A percentile compares a stretch with the other conserved stretches of the same genome.
phyloP scores from a whole-genome alignment of 1,140 invertebrate species.

The Antheraea pernyi region DNA sequence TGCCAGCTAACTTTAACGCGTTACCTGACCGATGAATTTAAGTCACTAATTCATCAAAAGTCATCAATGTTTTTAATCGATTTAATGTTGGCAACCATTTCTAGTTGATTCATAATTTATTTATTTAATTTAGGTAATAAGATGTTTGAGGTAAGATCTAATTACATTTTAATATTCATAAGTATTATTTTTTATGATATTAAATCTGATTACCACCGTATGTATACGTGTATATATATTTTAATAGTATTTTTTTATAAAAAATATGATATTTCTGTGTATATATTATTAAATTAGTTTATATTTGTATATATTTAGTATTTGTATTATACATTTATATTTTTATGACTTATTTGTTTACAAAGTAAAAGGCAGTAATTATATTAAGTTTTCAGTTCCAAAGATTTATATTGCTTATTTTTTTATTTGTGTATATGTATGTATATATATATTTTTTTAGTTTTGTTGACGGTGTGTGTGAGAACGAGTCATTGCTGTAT shows the following conservation, averaged over 20 bases:
- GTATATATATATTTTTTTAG: conserved; percentile 9
- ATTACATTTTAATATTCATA: conserved; percentile 4
- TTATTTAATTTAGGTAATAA: conserved; percentile 26
- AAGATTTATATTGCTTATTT: conserved; percentile 16
- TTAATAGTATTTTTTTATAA: background rate
- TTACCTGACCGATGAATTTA: no score
- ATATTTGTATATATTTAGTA: conserved; percentile 7
- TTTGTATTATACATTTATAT: conserved; percentile 26
- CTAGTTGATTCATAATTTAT: conserved; percentile 22
- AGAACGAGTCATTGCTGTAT: conserved; percentile 6
- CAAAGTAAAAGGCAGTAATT: no score
- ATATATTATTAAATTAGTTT: no score
- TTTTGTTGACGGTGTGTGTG: conserved; percentile 5
- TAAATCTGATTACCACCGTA: background rate
- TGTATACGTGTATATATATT: conserved; percentile 2
- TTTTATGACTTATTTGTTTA: conserved; percentile 18
- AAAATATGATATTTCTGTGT: no score
- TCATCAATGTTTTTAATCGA: no score
- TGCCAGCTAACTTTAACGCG: no score
- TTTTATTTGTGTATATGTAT: conserved; percentile 19
- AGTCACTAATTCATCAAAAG: no score
- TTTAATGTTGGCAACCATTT: background rate
- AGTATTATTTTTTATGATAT: background rate
- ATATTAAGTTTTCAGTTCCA: conserved; percentile 24
- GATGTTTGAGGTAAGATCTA: background rate